phyloP scores from a whole-genome alignment of 2,888 invertebrate species.

The Dryococelus australis region DNA sequence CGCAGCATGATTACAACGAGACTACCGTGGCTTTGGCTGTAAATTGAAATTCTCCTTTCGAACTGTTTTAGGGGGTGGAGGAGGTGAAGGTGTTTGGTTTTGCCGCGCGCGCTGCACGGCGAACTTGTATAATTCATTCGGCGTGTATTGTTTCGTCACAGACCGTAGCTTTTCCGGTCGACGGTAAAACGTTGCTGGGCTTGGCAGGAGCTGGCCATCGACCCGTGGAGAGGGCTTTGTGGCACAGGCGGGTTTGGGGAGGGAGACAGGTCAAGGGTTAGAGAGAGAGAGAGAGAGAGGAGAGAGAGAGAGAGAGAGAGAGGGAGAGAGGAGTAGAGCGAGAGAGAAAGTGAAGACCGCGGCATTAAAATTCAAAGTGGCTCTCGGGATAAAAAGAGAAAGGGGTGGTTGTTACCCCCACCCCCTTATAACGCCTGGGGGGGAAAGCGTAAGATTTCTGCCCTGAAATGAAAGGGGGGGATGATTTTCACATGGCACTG shows the following conservation, averaged over 20 bases:
- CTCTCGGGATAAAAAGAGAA: neutral
- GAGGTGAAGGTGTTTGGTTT: too few species aligned
- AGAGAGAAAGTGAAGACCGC: neutral
- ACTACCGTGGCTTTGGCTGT: too few species aligned
- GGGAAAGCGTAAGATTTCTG: neutral
- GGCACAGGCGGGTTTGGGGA: neutral
- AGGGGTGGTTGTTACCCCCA: neutral
- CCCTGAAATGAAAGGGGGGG: neutral
- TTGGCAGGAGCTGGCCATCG: neutral
- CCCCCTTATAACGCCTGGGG: neutral
- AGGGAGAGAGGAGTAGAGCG: too few species aligned
- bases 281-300: too few species aligned
- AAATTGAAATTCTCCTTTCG: too few species aligned
- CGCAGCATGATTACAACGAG: too few species aligned
- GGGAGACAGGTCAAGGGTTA: neutral
- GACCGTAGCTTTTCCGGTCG: constrained; percentile 8
- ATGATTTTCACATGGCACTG: constrained; percentile 16
- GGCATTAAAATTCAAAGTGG: constrained; percentile 16
- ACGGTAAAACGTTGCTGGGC: constrained; percentile 1
- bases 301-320: neutral
- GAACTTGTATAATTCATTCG: neutral
- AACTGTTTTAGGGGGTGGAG: too few species aligned
- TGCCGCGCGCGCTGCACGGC: neutral
- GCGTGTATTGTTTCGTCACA: neutral
- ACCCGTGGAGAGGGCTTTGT: neutral